phyloP scores from a whole-genome alignment of 2,797 vertebrate genomes.

The Sebastes iracundus region DNA sequence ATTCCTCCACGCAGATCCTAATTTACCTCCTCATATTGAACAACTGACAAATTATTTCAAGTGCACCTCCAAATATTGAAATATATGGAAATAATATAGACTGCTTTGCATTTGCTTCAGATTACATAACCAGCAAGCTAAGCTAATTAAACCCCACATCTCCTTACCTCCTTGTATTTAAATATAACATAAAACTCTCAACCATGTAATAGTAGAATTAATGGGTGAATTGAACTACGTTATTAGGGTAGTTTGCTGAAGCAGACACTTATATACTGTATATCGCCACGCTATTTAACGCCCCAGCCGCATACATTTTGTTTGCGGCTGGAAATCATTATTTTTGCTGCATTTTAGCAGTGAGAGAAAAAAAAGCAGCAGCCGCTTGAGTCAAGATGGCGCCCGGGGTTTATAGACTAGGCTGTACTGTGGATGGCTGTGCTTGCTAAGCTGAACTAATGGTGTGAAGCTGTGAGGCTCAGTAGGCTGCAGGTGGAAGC shows the following conservation, averaged over 20 bases:
- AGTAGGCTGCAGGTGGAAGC: slow-evolving; percentile 63
- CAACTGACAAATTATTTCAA: slow-evolving; percentile 20
- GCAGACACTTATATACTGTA: neutral
- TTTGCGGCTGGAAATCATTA: neutral
- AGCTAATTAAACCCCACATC: neutral
- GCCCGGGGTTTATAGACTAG: slow-evolving; percentile 32
- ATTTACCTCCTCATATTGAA: slow-evolving; percentile 23
- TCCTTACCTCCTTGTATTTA: neutral
- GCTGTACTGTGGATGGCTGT: slow-evolving; percentile 34
- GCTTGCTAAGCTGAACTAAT: slow-evolving; percentile 69
- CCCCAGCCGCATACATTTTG: neutral
- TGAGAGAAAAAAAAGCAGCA: slow-evolving; percentile 12
- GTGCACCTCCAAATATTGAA: slow-evolving; percentile 3
- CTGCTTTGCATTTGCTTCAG: neutral
- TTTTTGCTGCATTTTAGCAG: slow-evolving; percentile 22
- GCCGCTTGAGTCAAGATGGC: slow-evolving; percentile 57
- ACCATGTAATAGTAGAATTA: neutral
- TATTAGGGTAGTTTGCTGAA: neutral
- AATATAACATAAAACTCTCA: neutral
- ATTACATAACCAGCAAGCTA: neutral
- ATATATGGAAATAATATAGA: slow-evolving; percentile 16
- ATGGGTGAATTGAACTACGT: neutral
- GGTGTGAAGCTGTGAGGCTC: slow-evolving; percentile 65
- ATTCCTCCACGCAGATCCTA: slow-evolving; percentile 4
- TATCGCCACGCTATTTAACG: neutral